Conservation (phyloP, 2,113 vertebrate species). For the Laticauda colubrina region DNA sequence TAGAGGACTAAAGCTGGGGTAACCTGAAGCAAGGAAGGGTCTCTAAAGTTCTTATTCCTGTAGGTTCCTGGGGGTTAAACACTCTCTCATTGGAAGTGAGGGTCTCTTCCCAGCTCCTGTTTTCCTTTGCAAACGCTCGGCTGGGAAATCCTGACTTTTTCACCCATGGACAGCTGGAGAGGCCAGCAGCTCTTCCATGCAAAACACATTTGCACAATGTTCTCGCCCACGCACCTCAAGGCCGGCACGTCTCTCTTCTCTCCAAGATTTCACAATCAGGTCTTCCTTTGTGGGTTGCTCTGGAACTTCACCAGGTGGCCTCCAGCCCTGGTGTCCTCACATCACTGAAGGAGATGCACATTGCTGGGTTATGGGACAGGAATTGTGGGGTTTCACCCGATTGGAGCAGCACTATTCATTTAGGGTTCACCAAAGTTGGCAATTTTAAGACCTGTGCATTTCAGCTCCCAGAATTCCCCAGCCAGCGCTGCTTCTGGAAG, state of each 20-base stretch:
- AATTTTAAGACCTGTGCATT: neutral
- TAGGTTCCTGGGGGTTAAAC: neutral
- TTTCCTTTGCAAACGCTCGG: too few species aligned
- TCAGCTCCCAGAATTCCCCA: neutral
- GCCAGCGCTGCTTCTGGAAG: too few species aligned
- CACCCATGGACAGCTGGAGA: neutral
- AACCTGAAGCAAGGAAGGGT: neutral
- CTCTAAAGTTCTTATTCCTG: neutral
- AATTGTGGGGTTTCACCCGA: neutral
- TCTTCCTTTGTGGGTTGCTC: neutral
- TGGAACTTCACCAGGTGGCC: neutral
- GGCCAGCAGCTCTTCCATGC: neutral
- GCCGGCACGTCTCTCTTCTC: neutral
- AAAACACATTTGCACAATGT: neutral
- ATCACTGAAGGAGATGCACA: neutral
- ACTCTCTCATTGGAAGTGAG: neutral
- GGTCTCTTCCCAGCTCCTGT: neutral
- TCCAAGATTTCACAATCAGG: neutral
- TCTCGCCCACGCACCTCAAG: neutral
- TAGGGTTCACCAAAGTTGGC: neutral
- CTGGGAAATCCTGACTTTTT: neutral
- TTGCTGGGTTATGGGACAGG: neutral
- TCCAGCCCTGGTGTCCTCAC: neutral
- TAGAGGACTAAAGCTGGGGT: neutral
- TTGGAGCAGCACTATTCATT: neutral